Evolutionary conservation across 2,888 invertebrate species (phyloP).

Genomic region (Cataglyphis livida): DNA sequence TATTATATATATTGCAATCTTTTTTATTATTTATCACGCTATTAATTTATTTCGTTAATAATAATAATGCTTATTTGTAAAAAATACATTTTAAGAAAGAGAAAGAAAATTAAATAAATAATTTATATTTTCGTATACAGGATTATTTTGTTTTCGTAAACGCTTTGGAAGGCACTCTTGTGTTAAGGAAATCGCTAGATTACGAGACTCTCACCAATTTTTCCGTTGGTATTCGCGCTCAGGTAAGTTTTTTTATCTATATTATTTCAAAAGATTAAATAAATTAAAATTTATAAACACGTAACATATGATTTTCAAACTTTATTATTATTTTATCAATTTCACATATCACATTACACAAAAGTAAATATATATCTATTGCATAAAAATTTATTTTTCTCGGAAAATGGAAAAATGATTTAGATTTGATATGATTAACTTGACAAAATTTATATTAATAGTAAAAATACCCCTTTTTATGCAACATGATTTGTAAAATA

Average conservation of each 20-base stretch:
- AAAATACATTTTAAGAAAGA: neutral
- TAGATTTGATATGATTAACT: neutral
- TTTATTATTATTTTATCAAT: neutral
- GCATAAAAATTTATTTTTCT: neutral
- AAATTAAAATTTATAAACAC: neutral
- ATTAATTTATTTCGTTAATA: neutral
- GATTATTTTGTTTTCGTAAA: conserved; percentile 94
- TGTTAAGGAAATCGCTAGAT: conserved; percentile 92
- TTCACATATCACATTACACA: neutral
- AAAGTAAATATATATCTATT: neutral
- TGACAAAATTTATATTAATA: neutral
- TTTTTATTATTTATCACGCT: neutral
- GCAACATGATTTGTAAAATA: neutral
- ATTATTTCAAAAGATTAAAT: neutral
- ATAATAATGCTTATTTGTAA: neutral
- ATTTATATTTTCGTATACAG: conserved; percentile 81
- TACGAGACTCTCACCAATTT: conserved; percentile 93
- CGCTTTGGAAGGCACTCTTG: conserved; percentile 93
- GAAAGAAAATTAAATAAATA: neutral
- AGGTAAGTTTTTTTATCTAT: conserved; percentile 81
- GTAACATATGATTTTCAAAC: neutral
- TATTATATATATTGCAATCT: neutral
- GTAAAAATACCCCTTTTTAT: neutral
- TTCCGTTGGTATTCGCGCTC: conserved; percentile 89
- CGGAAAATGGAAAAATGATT: neutral